These are phyloP conservation scores for Zaprionus obscuricornis DNA, from an alignment of 2,888 invertebrate genomes.

Conservation along the genomic window DNA sequence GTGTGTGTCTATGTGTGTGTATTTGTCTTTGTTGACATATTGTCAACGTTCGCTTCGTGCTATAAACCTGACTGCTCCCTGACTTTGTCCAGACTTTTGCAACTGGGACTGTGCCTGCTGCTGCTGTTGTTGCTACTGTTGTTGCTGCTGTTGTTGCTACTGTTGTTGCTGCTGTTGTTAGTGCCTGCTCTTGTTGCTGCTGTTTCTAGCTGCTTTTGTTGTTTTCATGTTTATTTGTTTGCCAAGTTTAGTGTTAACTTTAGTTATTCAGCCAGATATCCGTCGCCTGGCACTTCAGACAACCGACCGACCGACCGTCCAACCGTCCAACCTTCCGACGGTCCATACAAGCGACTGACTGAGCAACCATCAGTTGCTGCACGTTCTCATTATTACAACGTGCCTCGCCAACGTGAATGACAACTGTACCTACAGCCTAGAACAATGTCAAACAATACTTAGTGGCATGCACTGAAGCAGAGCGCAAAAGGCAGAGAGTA, in stretches of 20 bases:
- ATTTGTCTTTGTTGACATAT: conserved; percentile 68
- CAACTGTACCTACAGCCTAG: conserved; percentile 72
- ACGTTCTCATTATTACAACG: conserved; percentile 77
- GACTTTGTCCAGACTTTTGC: conserved; percentile 13
- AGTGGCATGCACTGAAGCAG: conserved; percentile 23
- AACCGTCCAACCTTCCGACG: no score
- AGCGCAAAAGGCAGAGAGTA: not conserved
- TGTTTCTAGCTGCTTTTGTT: conserved; percentile 6
- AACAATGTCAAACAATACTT: conserved; percentile 57
- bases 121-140: not conserved
- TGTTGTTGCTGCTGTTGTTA: not conserved
- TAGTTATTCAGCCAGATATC: conserved; percentile 79
- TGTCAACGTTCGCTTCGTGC: conserved; percentile 48
- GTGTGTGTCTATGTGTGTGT: not conserved
- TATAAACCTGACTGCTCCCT: conserved; percentile 12
- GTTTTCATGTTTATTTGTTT: conserved; percentile 78
- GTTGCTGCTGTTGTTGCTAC: conserved; percentile 3
- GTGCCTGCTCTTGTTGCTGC: not conserved
- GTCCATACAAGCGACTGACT: no score
- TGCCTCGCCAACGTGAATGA: conserved; percentile 66
- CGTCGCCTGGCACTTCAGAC: conserved; percentile 74
- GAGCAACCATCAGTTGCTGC: conserved; percentile 31
- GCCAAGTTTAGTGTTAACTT: conserved; percentile 79
- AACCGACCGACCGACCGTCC: conserved; percentile 31
- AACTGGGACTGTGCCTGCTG: conserved; percentile 1